Evolutionary conservation across 23 tunicate species (phyloP), one percentile per base, ranked within the genome.

Genomic region (Ascidia mentula): DNA sequence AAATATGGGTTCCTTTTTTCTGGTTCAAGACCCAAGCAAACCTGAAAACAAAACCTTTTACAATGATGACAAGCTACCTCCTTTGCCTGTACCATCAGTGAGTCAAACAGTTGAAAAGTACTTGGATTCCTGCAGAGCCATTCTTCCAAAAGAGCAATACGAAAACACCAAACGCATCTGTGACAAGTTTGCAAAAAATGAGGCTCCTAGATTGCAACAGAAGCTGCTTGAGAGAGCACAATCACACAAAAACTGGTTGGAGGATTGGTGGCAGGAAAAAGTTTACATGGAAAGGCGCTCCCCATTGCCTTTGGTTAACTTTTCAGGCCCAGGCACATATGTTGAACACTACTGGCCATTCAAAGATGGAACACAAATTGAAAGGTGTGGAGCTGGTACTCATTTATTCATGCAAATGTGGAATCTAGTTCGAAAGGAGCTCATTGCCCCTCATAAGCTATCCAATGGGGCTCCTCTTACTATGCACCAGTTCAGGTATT

Each of bases 201-300:
- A 92, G 6, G 85, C 89, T 6, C 59, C 37, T 34, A 39, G 37
- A n/a, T 40, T 93, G 42, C 98, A 93, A 84, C 72, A 83, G 69
- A 74, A 76, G 75, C 75, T 93, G 60, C 46, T 88, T 31, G 59
- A 93, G 36, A 69, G 84, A 36, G 82, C 93, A 22, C 36, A 45
- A 35, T 36, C 37, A 15, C 7, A 61, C 18, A 82, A 82, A 0
- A 93, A 93, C 61, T 93, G 98, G 98, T 59, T 93, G 83, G 93
- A 87, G 69, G 46, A 93, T 33, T 93, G 98, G 98, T 93, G 98
- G 98, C 69, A 73, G 32, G 84, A 93, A 6, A 83, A 86, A 32
- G 97, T 60, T 20, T 92, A 92, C 69, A 59, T 93, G 45, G 86
- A 88, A 76, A 34, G 53, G 0, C 33, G 98, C 36, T 20, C 76